phyloP scores from a whole-genome alignment of 1,140 invertebrate species.

The Zaprionus inermis region DNA sequence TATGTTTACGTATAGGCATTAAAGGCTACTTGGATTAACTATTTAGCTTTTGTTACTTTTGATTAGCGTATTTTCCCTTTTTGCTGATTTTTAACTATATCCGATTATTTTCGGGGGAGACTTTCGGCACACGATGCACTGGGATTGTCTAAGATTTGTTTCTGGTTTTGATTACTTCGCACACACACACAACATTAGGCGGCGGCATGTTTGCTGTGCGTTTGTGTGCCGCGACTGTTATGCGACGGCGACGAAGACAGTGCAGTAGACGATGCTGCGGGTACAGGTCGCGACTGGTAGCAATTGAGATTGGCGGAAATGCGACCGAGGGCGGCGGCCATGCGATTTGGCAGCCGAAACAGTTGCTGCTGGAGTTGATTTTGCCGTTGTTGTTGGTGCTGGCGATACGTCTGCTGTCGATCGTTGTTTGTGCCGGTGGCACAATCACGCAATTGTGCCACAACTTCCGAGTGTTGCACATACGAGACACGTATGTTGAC shows the following conservation, averaged over 20 bases:
- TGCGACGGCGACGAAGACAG: background rate
- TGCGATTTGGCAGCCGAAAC: constrained; percentile 62
- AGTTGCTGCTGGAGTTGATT: constrained; percentile 54
- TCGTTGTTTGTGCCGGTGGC: constrained; percentile 23
- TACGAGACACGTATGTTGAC: constrained; percentile 70
- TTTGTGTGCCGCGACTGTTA: constrained; percentile 21
- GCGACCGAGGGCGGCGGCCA: constrained; percentile 58
- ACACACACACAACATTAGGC: constrained; percentile 21
- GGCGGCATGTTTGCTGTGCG: constrained; percentile 35
- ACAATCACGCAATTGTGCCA: constrained; percentile 59
- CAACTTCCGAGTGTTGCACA: constrained; percentile 70
- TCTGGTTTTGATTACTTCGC: constrained; percentile 11
- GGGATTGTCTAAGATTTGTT: constrained; percentile 71
- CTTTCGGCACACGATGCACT: constrained; percentile 59
- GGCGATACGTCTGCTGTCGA: constrained; percentile 5
- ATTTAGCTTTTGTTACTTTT: constrained; percentile 33
- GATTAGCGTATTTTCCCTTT: constrained; percentile 31
- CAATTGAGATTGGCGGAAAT: constrained; percentile 75
- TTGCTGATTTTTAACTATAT: constrained; percentile 19
- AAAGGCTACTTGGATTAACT: constrained; percentile 44
- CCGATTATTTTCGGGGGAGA: constrained; percentile 18
- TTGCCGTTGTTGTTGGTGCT: constrained; percentile 23
- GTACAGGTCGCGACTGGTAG: constrained; percentile 47
- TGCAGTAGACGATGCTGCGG: constrained; percentile 1
- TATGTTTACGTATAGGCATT: constrained; percentile 42